A percentile compares a stretch with the other conserved stretches of the same genome.
Evolutionary conservation across 2,888 invertebrate genomes (phyloP).

Genomic region (Odontothrips loti): DNA sequence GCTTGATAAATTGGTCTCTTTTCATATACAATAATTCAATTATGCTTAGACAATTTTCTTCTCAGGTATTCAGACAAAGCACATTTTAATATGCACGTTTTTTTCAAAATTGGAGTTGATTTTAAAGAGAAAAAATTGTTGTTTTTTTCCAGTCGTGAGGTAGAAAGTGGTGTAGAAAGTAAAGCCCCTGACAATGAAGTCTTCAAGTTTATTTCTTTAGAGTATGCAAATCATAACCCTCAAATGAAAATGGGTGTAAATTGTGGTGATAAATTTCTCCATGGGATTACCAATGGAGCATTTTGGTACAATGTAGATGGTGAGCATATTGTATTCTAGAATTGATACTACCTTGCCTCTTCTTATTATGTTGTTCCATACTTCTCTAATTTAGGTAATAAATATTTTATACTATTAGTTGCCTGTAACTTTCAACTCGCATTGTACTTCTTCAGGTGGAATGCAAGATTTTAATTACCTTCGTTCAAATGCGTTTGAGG

Average conservation of each 20-base stretch:
- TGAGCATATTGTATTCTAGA: slow-evolving; percentile 34
- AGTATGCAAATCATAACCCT: slow-evolving; percentile 69
- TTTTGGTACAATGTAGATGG: slow-evolving; percentile 85
- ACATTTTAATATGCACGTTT: not conserved
- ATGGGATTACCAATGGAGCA: slow-evolving; percentile 89
- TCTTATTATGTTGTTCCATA: not conserved
- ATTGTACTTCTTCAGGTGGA: slow-evolving; percentile 79
- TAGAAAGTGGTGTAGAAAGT: slow-evolving; percentile 54
- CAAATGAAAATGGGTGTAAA: slow-evolving; percentile 68
- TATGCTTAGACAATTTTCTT: no score
- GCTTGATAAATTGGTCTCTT: no score
- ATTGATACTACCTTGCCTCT: not conserved
- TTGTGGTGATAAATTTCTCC: slow-evolving; percentile 68
- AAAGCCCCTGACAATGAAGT: slow-evolving; percentile 75
- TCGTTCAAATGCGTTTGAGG: slow-evolving; percentile 91
- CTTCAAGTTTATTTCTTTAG: slow-evolving; percentile 71
- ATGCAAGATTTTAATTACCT: slow-evolving; percentile 99
- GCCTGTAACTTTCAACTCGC: no score
- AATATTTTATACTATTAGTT: not conserved
- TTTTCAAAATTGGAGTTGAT: not conserved
- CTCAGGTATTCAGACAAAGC: no score
- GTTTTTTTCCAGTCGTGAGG: slow-evolving; percentile 6
- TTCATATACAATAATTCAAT: no score
- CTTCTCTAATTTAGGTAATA: not conserved
- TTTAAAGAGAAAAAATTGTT: not conserved